Base-by-base conservation (phyloP, 2,113 vertebrate species). In the Bambusicola thoracicus region DNA sequence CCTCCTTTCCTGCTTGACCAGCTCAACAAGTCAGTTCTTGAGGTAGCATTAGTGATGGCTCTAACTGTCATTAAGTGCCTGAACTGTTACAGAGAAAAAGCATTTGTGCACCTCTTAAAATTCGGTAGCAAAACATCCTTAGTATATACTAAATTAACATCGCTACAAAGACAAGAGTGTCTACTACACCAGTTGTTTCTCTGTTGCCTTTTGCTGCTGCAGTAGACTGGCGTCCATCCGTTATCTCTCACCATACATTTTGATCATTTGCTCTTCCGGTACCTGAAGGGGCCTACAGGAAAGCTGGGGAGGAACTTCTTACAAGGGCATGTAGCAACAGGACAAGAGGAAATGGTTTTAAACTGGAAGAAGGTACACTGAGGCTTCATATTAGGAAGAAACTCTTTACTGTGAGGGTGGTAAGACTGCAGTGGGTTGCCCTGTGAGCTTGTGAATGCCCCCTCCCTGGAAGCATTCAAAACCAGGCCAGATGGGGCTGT, bases 1-100 rank as follows among this genome's bases (percentile, higher is more conserved):
- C 0, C 19, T 30, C 43, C 49, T 11, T 13, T 55, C 36, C 70
- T 56, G 27, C 51, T 41, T 27, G 27, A 22, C 1, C 40, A 61
- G n/a, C 12, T 12, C 69, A 75, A 9, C 16, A 66, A 62, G 15
- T 10, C 92, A 41, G 1, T n/a, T 38, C 74, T 2, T 3, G 3
- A 29, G 17, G 30, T 12, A 62, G 7, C 49, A 32, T 1, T 25
- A 29, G 21, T 3, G 4, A 21, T 6, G 2, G 0, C 12, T 4
- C 36, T 3, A 11, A 32, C 17, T 25, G 21, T 53, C 34, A 10
- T 16, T 22, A 79, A 79, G 13, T 1, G 3, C 16, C 70, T 46
- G 13, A 9, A 40, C 34, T 61, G 17, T 12, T 2, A 27, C 1
- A 13, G 27, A 15, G 30, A 5, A 67, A 30, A 67, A 34, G 40